phyloP scores from a whole-genome alignment of 2,888 invertebrate genomes.

The Acleris literana region DNA sequence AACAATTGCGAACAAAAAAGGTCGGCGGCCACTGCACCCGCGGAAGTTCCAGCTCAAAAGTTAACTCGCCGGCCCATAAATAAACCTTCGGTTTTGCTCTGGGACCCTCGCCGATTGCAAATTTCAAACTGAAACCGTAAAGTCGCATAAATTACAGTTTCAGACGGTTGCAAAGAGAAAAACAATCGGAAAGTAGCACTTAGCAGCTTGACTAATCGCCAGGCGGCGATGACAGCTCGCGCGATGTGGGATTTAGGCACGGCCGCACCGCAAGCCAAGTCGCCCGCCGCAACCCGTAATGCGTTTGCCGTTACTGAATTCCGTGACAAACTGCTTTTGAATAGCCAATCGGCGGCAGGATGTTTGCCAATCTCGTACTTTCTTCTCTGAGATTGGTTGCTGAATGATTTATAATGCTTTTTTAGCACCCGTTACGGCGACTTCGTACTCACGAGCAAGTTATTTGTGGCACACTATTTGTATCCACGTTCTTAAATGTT shows the following conservation, averaged over 20 bases:
- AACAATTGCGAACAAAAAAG: slow-evolving; percentile 69
- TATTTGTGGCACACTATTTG: too few species aligned
- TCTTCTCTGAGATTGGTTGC: slow-evolving; percentile 18
- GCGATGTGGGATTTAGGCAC: slow-evolving; percentile 56
- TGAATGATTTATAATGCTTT: slow-evolving; percentile 17
- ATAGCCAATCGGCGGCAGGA: slow-evolving; percentile 49
- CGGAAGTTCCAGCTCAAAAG: slow-evolving; percentile 75
- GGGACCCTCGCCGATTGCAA: slow-evolving; percentile 78
- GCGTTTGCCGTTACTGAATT: slow-evolving; percentile 48
- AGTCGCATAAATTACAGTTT: slow-evolving; percentile 82
- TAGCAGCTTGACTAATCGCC: slow-evolving; percentile 80
- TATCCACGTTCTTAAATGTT: too few species aligned
- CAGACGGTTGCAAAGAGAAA: slow-evolving; percentile 74
- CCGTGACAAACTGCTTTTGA: slow-evolving; percentile 58
- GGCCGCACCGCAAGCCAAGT: slow-evolving; percentile 60
- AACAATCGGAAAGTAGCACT: slow-evolving; percentile 81
- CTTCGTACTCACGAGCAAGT: too few species aligned
- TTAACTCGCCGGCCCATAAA: slow-evolving; percentile 78
- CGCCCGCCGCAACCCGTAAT: slow-evolving; percentile 54
- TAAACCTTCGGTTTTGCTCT: slow-evolving; percentile 81
- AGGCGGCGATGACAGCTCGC: slow-evolving; percentile 72
- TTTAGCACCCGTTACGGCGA: too few species aligned
- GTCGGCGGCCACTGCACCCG: slow-evolving; percentile 66
- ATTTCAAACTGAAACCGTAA: slow-evolving; percentile 78
- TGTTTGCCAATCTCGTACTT: slow-evolving; percentile 22